Base-by-base conservation (phyloP, 1,140 invertebrate species). In the Pomacea maculata region DNA sequence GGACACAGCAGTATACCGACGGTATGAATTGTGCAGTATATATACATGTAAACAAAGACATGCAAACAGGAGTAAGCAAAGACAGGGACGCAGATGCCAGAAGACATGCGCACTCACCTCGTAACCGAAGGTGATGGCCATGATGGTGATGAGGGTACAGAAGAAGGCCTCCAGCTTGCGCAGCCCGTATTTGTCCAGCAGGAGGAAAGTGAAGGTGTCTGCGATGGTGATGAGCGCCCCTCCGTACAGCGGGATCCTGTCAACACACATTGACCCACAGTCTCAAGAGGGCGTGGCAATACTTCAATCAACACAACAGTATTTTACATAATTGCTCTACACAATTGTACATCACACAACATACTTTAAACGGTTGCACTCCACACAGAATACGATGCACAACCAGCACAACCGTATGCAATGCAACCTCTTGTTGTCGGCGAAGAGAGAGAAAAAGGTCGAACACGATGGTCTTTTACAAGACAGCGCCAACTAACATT, bases 201-300 rank as follows among this genome's bases (percentile, higher is more conserved):
- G 94, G 80, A 98, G 92, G 92, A 98, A 98, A n/a, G 96, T 97
- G 89, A 98, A 97, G 9, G 97, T 98, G 86, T 98, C 97, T 0
- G 94, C 89, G 64, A 98, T 94, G 21, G 97, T 98, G 75, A 98
- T 96, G 52, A 98, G 88, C 63, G 97, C 96, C 55, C 97, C 97
- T 67, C 89, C 95, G 93, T 94, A 98, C 79, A 98, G 91, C 82
- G 96, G 96, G 89, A 98, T 94, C 80, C 96, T 97, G 87, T 81
- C 93, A 93, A 82, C 85, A 80, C 87, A 12, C 67, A n/a, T n/a
- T 7, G 4, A 6, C 67, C 1, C 67, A 6, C 67, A n/a, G n/a
- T 21, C 67, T 61, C 57, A 61, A 45, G 34, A 45, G 34, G 34
- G 34, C 34, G 34, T 45, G 1, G 0, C 34, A 45, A 45, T 45